These are phyloP conservation scores for Alligator sinensis DNA, from an alignment of 2,113 vertebrate genomes.

Conservation along the genomic window DNA sequence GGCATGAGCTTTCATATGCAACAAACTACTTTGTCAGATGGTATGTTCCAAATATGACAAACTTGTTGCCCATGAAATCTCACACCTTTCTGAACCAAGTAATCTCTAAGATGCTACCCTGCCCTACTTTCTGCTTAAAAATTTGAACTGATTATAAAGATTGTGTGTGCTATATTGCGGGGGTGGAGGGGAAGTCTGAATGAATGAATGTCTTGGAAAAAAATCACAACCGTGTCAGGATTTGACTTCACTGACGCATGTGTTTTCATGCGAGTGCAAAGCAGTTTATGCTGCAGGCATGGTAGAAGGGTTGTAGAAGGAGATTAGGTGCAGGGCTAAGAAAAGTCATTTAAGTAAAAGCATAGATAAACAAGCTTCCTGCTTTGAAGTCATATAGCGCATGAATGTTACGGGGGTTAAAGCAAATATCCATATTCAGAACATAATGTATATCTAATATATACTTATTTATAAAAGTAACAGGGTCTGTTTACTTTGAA, in stretches of 20 bases:
- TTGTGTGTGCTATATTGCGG: background rate
- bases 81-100: too few relatives aligned
- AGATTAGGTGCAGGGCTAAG: background rate
- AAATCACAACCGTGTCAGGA: background rate
- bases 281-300: fast-evolving
- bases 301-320: background rate
- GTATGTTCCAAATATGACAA: too few relatives aligned
- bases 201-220: background rate
- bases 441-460: background rate
- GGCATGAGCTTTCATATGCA: too few relatives aligned
- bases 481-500: background rate
- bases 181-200: background rate
- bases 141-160: background rate
- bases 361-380: background rate
- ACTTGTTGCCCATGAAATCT: too few relatives aligned
- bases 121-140: too few relatives aligned
- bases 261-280: background rate
- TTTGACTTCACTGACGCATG: background rate
- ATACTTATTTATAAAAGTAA: background rate
- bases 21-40: too few relatives aligned
- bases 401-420: background rate
- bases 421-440: background rate
- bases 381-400: background rate
- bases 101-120: too few relatives aligned
- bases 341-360: background rate